Evolutionary conservation across 2,797 vertebrate species (phyloP).

Genomic region (Gephyroberyx darwinii): DNA sequence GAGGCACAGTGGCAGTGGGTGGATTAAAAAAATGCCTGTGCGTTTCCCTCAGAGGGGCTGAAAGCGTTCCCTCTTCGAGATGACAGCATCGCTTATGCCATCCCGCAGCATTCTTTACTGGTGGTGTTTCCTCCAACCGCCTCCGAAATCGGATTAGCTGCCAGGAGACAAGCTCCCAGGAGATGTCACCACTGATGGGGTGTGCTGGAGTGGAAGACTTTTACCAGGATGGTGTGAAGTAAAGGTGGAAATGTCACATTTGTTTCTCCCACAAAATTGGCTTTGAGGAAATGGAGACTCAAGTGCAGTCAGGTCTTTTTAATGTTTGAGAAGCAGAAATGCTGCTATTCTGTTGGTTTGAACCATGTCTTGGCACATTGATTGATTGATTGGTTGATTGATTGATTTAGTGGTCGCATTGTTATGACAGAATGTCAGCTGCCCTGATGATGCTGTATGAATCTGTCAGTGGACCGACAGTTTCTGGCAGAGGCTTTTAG

Average conservation of each 20-base stretch:
- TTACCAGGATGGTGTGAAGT: constrained; percentile 66
- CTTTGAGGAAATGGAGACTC: constrained; percentile 60
- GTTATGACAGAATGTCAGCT: constrained; percentile 56
- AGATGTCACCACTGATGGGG: constrained; percentile 67
- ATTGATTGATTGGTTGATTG: constrained; percentile 44
- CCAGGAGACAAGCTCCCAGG: constrained; percentile 72
- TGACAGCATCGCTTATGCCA: constrained; percentile 68
- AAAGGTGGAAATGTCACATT: constrained; percentile 71
- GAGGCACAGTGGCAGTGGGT: constrained; percentile 74
- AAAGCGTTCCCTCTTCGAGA: constrained; percentile 68
- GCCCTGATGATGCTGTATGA: constrained; percentile 50
- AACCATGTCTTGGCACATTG: constrained; percentile 5
- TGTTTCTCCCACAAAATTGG: constrained; percentile 61
- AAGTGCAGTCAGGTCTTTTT: constrained; percentile 31
- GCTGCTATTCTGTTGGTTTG: constrained; percentile 26
- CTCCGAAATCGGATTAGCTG: constrained; percentile 78
- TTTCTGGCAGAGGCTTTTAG: constrained; percentile 69
- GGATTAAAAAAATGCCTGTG: constrained; percentile 76
- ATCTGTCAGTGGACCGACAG: constrained; percentile 70
- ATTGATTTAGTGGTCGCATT: constrained; percentile 47
- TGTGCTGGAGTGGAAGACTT: constrained; percentile 64
- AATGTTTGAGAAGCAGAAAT: constrained; percentile 29
- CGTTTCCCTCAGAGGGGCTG: constrained; percentile 58
- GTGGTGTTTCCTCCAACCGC: constrained; percentile 57
- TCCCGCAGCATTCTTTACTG: constrained; percentile 51